Evolutionary conservation across 2,888 invertebrate genomes (phyloP).

Genomic region (Diaphora mendica): DNA sequence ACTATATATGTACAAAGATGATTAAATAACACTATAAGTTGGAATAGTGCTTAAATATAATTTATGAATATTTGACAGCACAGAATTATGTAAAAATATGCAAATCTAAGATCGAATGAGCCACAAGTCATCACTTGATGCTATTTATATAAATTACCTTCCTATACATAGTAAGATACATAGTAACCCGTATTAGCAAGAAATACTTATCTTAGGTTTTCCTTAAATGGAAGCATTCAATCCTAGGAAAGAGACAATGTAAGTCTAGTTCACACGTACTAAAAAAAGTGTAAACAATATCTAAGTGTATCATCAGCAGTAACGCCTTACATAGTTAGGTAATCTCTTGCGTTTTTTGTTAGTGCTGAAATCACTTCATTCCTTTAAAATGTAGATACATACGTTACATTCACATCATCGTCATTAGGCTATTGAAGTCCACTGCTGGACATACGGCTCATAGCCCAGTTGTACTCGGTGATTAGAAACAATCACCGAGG

Average conservation of each 20-base stretch:
- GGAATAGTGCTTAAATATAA: neutral
- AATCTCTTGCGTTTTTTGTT: neutral
- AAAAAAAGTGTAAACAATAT: neutral
- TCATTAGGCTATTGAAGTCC: too few species aligned
- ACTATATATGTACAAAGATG: too few species aligned
- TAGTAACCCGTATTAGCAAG: neutral
- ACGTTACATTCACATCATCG: too few species aligned
- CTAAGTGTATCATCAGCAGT: neutral
- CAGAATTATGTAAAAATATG: neutral
- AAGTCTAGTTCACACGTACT: neutral
- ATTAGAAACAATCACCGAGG: too few species aligned
- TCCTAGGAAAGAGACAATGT: neutral
- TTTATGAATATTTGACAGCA: neutral
- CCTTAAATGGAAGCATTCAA: neutral
- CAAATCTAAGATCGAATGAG: neutral
- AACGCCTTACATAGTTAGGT: neutral
- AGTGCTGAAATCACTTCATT: neutral
- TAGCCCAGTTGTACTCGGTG: too few species aligned
- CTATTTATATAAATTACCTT: neutral
- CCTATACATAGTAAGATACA: too few species aligned
- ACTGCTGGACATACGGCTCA: too few species aligned
- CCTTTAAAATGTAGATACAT: too few species aligned
- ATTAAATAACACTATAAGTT: neutral
- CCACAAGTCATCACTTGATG: neutral
- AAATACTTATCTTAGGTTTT: neutral